Evolutionary conservation across 2,797 vertebrate species (phyloP).

Genomic region (Kryptolebias ocellatus): DNA sequence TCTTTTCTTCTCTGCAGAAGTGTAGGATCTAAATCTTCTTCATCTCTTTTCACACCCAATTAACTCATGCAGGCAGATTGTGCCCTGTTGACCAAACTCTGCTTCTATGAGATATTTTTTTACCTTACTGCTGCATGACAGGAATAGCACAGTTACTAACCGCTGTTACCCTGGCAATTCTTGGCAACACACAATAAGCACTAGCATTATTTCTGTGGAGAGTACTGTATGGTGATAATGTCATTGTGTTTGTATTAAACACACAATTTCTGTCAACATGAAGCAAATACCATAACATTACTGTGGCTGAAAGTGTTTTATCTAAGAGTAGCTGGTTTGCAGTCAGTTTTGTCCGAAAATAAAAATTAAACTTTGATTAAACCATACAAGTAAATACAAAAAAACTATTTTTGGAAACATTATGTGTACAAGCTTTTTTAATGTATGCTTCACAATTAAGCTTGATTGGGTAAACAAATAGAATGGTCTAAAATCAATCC

Average conservation of each 20-base stretch:
- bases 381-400: background rate
- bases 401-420: too few species aligned
- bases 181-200: constrained; percentile 46
- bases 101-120: constrained; percentile 53
- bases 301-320: background rate
- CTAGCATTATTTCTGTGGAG: constrained; percentile 19
- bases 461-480: too few species aligned
- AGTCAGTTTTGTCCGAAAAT: background rate
- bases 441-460: too few species aligned
- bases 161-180: constrained; percentile 67
- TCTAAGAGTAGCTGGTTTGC: background rate
- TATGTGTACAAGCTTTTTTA: too few species aligned
- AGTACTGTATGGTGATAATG: constrained; percentile 3
- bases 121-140: constrained; percentile 54
- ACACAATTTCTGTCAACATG: background rate
- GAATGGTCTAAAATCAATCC: too few species aligned
- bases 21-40: constrained; percentile 67
- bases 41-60: constrained; percentile 80
- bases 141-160: constrained; percentile 66
- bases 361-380: background rate
- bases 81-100: constrained; percentile 67
- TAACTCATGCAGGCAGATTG: constrained; percentile 69
- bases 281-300: background rate
- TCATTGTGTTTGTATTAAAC: background rate
- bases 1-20: constrained; percentile 45